Evolutionary conservation across 1,140 invertebrate species (phyloP).

Genomic region (Drosophila pandora): DNA sequence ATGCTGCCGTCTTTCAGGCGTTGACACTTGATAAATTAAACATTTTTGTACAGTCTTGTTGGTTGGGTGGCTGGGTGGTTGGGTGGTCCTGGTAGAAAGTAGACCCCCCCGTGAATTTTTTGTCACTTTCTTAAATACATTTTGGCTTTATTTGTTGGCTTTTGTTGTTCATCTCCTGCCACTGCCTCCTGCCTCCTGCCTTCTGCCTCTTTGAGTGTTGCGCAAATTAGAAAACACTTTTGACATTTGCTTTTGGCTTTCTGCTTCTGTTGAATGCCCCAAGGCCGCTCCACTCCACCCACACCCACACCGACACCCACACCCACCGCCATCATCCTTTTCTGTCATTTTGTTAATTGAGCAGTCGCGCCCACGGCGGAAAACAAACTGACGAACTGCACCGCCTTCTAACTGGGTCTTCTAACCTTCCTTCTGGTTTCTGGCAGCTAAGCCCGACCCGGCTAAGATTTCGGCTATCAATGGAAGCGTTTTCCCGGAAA

Average conservation of each 20-base stretch:
- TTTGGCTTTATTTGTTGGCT: slow-evolving; percentile 67
- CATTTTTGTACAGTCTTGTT: slow-evolving; percentile 58
- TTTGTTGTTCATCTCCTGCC: slow-evolving; percentile 31
- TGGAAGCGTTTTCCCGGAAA: too few species aligned
- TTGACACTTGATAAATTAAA: slow-evolving; percentile 82
- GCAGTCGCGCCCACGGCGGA: slow-evolving; percentile 63
- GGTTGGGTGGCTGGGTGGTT: too few species aligned
- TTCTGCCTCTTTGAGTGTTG: slow-evolving; percentile 40
- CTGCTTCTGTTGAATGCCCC: slow-evolving; percentile 10
- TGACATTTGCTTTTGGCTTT: slow-evolving; percentile 63
- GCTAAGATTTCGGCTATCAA: too few species aligned
- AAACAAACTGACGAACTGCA: slow-evolving; percentile 44
- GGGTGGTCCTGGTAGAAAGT: too few species aligned
- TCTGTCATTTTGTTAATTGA: slow-evolving; percentile 75
- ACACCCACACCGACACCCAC: neutral
- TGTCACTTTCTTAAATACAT: slow-evolving; percentile 78
- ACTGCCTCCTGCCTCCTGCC: neutral
- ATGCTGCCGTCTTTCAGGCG: slow-evolving; percentile 80
- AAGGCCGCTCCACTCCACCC: neutral
- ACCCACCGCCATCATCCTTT: neutral
- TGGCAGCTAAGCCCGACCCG: neutral
- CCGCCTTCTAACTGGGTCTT: slow-evolving; percentile 4
- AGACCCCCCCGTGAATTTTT: slow-evolving; percentile 34
- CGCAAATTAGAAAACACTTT: slow-evolving; percentile 80
- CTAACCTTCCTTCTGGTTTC: neutral